A percentile compares a stretch with the other conserved stretches of the same genome.
These are phyloP conservation scores for Psophia crepitans DNA, from an alignment of 2,113 vertebrate genomes.

Conservation along the genomic window DNA sequence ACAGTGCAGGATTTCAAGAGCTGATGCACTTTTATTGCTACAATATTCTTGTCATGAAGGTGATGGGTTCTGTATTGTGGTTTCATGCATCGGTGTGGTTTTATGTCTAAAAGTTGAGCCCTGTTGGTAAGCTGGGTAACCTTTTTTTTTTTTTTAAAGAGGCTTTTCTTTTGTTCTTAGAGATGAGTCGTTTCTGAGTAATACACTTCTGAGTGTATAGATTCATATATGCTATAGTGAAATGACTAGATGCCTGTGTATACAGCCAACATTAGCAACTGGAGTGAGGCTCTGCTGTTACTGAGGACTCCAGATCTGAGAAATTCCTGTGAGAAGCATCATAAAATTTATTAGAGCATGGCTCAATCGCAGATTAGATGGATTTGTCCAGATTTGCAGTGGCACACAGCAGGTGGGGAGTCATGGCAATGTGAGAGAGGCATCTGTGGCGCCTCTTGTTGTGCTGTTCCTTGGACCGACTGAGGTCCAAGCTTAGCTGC, in stretches of 20 bases:
- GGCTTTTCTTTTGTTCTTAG: neutral
- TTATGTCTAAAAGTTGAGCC: neutral
- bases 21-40: slow-evolving; percentile 35
- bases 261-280: neutral
- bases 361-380: neutral
- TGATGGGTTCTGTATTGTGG: neutral
- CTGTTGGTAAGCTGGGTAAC: neutral
- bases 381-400: neutral
- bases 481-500: neutral
- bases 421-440: neutral
- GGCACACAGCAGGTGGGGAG: neutral
- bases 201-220: neutral
- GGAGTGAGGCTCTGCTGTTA: neutral
- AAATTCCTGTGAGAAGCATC: neutral
- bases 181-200: neutral
- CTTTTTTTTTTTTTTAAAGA: neutral
- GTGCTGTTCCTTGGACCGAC: neutral
- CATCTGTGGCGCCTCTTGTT: neutral
- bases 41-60: slow-evolving; percentile 12
- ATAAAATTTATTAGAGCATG: neutral
- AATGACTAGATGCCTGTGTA: neutral
- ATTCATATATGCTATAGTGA: neutral
- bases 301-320: neutral
- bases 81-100: slow-evolving; percentile 10
- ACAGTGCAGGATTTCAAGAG: slow-evolving; percentile 52